Evolutionary conservation across 2,113 vertebrate genomes (phyloP), one percentile per base, ranked within the genome.

Genomic region (Stigmatopora nigra): DNA sequence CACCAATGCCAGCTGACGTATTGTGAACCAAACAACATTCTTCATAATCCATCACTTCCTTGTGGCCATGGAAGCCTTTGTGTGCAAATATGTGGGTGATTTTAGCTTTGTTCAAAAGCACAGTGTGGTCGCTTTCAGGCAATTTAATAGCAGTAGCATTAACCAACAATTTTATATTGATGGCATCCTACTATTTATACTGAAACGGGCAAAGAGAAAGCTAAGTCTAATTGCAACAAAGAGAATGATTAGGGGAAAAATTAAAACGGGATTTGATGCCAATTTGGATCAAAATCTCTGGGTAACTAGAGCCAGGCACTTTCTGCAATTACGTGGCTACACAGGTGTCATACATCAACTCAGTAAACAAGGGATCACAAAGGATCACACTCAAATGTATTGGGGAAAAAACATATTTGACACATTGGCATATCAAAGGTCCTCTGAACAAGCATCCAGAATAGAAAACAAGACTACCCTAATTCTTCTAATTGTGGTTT

Each of bases 141-240:
- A 77, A 31, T 17, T 17, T 8, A 36, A 36, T 17, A 7, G 25
- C 75, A 17, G 74, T 20, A 31, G 25, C 25, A 31, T 31, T 31
- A 31, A 31, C 25, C 25, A 31, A 31, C 25, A 31, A 31, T 31
- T 31, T 31, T 31, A 31, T 88, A 87, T 88, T 86, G 86, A 90
- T 88, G 83, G 73, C 76, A 85, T 89, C 82, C 88, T 87, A 87
- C 86, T 79, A 87, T 84, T 81, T 76, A 85, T 81, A 72, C 73
- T 79, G 71, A 81, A 80, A 73, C 65, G 78, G 65, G 70, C 74
- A 67, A 4, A 12, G 49, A 11, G 49, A 12, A 59, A 70, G 83
- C 81, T 80, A 82, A 69, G 68, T 80, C 75, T 78, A 73, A 77
- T 77, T 77, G 79, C 76, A 82, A 74, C 82, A 74, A 74, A 65